Conservation (phyloP, 1,140 invertebrate genomes). For the Hesperophylax magnus region DNA sequence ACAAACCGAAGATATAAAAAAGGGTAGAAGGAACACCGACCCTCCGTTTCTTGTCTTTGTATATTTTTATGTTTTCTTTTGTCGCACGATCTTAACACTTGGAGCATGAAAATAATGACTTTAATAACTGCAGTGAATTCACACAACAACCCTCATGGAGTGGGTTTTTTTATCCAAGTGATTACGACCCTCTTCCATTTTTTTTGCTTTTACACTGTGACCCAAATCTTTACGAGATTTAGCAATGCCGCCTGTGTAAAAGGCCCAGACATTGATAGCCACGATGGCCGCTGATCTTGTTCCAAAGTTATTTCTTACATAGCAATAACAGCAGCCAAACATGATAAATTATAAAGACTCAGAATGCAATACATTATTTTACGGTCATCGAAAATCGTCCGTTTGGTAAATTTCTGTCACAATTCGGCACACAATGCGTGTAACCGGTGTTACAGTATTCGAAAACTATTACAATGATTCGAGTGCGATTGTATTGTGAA, state of each 20-base stretch:
- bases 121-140: conserved; percentile 20
- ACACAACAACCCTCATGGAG: conserved; percentile 25
- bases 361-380: too few species aligned
- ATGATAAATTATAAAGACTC: not conserved
- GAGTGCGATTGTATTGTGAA: too few species aligned
- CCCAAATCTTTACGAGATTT: conserved; percentile 13
- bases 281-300: too few species aligned
- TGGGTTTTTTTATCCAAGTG: conserved; percentile 14
- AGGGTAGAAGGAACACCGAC: not conserved
- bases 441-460: too few species aligned
- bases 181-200: conserved; percentile 19
- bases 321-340: not conserved
- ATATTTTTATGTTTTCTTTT: conserved; percentile 25
- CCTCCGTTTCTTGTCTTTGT: not conserved
- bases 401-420: too few species aligned
- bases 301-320: not conserved
- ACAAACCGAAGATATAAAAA: conserved; percentile 22
- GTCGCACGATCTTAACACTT: conserved; percentile 37
- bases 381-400: too few species aligned
- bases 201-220: conserved; percentile 13
- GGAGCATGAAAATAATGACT: conserved; percentile 53
- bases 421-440: too few species aligned
- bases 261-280: too few species aligned
- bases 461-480: too few species aligned
- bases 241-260: too few species aligned